phyloP scores from a whole-genome alignment of 2,113 vertebrate genomes.

The Pollachius pollachius region DNA sequence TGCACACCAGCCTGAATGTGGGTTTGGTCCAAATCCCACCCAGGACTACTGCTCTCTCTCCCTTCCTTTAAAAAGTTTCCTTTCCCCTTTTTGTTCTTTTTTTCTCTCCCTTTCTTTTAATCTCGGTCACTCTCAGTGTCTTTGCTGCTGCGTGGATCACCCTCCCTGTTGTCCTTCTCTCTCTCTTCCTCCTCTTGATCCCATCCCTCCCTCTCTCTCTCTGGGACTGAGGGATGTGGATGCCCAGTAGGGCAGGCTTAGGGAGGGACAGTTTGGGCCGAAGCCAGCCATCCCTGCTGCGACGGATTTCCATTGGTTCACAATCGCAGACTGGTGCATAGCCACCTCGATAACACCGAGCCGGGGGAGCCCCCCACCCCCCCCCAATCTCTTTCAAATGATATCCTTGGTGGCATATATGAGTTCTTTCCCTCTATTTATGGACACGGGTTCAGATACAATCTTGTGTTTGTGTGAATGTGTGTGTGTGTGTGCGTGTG shows the following conservation, averaged over 20 bases:
- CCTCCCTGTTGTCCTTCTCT: not conserved
- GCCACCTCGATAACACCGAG: too few relatives aligned
- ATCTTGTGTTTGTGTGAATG: not conserved
- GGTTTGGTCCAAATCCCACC: constrained; percentile 47
- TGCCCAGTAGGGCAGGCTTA: constrained; percentile 39
- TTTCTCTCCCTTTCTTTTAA: constrained; percentile 25
- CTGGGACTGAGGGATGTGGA: constrained; percentile 32
- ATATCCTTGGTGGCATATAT: too few relatives aligned
- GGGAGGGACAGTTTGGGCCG: constrained; percentile 31
- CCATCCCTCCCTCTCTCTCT: not conserved
- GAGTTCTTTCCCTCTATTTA: too few relatives aligned
- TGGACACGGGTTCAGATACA: too few relatives aligned
- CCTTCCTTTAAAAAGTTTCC: not conserved
- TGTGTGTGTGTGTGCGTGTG: not conserved
- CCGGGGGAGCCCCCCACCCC: too few relatives aligned
- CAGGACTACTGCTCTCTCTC: constrained; percentile 32
- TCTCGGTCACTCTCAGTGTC: constrained; percentile 29
- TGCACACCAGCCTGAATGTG: constrained; percentile 28
- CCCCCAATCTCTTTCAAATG: too few relatives aligned
- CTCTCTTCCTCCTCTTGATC: constrained; percentile 6
- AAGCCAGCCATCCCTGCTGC: constrained; percentile 46
- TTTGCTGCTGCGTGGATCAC: constrained; percentile 8
- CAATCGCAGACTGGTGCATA: not conserved
- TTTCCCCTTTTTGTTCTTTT: constrained; percentile 18
- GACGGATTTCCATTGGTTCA: constrained; percentile 51